Base-by-base conservation (phyloP, 2,888 invertebrate genomes). In the Phymatocera aterrima region DNA sequence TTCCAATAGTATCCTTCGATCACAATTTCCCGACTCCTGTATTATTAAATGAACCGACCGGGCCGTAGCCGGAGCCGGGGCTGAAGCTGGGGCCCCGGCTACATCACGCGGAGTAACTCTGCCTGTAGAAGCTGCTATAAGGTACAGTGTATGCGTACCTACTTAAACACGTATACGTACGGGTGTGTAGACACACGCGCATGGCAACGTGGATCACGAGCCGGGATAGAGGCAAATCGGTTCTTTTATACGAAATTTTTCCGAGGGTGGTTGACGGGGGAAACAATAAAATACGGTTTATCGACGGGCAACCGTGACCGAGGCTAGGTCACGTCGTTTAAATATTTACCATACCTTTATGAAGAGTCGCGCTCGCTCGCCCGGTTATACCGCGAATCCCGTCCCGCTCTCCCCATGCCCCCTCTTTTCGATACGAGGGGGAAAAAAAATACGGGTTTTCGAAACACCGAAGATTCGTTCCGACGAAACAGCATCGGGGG, bases 1-100 rank as follows among this genome's bases (percentile, higher is more conserved):
- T 90, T 90, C 89, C 90, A 87, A 90, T 90, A 89, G 87, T 84
- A 86, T 85, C 84, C 84, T 85, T 86, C 88, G 88, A 88, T 88
- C 88, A 88, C 88, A 89, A 88, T 89, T 89, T 90, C 87, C 85
- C 86, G 83, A 83, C 84, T 86, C 83, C 86, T 89, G 85, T 86
- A 88, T 89, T 89, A 89, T 88, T 88, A 86, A 88, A 86, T 85
- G 37, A 54, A 21, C 43, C n/a, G n/a, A n/a, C n/a, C n/a, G n/a
- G n/a, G n/a, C n/a, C n/a, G n/a, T n/a, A n/a, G n/a, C n/a, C n/a
- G n/a, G n/a, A n/a, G n/a, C n/a, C n/a, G n/a, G n/a, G n/a, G n/a
- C n/a, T n/a, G n/a, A n/a, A n/a, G n/a, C n/a, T n/a, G n/a, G n/a
- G 75, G 60, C 75, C 57, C 75, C 40, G 43, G 61, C 21, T 64